phyloP scores from a whole-genome alignment of 2,888 invertebrate genomes.

The Odontocolon sp. region DNA sequence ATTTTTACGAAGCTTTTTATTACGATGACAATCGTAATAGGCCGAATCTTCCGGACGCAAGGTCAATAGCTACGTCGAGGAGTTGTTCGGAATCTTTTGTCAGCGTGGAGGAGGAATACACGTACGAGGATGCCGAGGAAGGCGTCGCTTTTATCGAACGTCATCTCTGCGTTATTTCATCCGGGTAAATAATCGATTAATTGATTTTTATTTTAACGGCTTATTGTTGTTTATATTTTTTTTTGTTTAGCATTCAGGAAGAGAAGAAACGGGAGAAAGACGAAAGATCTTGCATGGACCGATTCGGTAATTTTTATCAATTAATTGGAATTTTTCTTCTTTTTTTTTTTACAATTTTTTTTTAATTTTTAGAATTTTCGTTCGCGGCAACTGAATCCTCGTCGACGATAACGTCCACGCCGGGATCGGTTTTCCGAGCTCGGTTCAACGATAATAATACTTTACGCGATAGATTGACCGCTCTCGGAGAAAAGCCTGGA shows the following conservation, averaged over 20 bases:
- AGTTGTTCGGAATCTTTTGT: conserved; percentile 79
- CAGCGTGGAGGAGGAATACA: conserved; percentile 88
- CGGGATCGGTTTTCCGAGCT: conserved; percentile 8
- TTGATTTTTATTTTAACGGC: neutral
- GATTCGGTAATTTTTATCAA: conserved; percentile 46
- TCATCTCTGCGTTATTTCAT: conserved; percentile 83
- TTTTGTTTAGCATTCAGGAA: conserved; percentile 15
- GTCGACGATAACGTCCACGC: neutral
- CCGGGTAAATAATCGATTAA: conserved; percentile 78
- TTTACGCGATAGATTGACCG: conserved; percentile 85
- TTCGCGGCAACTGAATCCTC: conserved; percentile 12
- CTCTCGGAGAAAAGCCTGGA: conserved; percentile 88
- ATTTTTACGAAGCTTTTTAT: conserved; percentile 16
- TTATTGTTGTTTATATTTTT: neutral
- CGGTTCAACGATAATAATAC: conserved; percentile 83
- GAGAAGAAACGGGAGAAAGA: conserved; percentile 39
- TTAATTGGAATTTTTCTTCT: no score
- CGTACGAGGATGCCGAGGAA: conserved; percentile 88
- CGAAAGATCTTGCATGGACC: conserved; percentile 49
- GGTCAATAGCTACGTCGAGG: conserved; percentile 7
- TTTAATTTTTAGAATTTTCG: no score
- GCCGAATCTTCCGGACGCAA: conserved; percentile 2
- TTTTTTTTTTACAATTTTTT: no score
- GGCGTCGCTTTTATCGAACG: conserved; percentile 87
- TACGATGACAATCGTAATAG: neutral